Conservation (phyloP, 1,140 invertebrate genomes). For the Cyphomyrmex costatus region DNA sequence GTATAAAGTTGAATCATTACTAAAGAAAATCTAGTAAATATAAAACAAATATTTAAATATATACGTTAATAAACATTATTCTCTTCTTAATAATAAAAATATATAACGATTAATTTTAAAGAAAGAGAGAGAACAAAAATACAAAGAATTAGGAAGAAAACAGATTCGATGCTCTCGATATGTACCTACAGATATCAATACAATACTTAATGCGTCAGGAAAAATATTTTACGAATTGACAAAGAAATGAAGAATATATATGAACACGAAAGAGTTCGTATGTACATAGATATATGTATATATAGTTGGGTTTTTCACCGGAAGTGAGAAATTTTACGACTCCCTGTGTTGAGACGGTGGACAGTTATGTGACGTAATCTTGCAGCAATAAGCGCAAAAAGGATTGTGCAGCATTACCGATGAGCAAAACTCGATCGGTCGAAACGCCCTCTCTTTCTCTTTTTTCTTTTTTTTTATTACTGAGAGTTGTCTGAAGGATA, state of each 20-base stretch:
- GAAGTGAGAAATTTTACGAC: conserved; percentile 52
- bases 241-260: not conserved
- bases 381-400: conserved; percentile 44
- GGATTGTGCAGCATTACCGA: conserved; percentile 18
- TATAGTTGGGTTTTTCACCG: not conserved
- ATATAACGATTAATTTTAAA: not conserved
- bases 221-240: conserved; percentile 6
- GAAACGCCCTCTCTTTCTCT: conserved; percentile 18
- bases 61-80: too few species aligned
- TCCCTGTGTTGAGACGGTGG: not conserved
- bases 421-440: conserved; percentile 44
- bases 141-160: not conserved
- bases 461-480: conserved; percentile 29
- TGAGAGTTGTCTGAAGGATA: conserved; percentile 37
- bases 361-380: conserved; percentile 36
- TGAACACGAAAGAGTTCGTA: not conserved
- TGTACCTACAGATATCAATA: too few species aligned
- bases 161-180: not conserved
- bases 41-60: not conserved
- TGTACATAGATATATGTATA: not conserved
- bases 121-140: not conserved
- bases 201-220: not conserved
- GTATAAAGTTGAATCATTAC: not conserved
- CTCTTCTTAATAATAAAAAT: too few species aligned
- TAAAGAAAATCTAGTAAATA: not conserved